Conservation (phyloP, 2,797 vertebrate genomes). For the Gobionotothen gibberifrons region DNA sequence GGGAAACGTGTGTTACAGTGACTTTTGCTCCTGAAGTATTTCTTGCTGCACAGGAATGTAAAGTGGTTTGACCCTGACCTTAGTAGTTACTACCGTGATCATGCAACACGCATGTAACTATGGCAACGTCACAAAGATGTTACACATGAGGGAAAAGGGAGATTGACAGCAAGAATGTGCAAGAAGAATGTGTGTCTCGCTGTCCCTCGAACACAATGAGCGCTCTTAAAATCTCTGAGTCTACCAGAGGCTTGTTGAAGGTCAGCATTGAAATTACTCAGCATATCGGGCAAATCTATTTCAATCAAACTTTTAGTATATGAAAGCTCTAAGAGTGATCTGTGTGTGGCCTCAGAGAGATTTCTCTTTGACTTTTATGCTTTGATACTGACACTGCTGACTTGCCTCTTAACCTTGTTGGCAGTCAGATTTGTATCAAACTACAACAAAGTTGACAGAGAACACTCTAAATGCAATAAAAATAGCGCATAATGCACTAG, state of each 20-base stretch:
- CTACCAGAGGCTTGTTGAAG: too few relatives aligned
- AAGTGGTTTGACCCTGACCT: conserved; percentile 38
- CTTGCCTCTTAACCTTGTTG: too few relatives aligned
- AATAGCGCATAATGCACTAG: too few relatives aligned
- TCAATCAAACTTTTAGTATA: background rate
- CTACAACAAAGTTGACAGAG: too few relatives aligned
- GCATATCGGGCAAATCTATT: background rate
- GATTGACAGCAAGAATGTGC: too few relatives aligned
- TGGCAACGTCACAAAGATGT: conserved; percentile 1
- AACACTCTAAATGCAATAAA: too few relatives aligned
- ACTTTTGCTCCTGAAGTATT: conserved; percentile 16
- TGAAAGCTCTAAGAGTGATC: background rate
- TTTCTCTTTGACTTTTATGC: background rate
- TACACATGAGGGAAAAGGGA: background rate
- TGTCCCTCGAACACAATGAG: conserved; percentile 7
- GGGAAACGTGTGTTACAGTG: conserved; percentile 10
- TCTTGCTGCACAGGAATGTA: conserved; percentile 11
- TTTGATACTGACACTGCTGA: too few relatives aligned
- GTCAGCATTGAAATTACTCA: background rate
- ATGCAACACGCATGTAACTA: background rate
- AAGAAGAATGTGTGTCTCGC: background rate
- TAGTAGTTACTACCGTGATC: conserved; percentile 1
- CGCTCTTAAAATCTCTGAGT: background rate
- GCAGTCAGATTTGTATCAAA: too few relatives aligned
- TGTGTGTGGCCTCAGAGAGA: background rate